These are phyloP conservation scores for Thalassoma bifasciatum DNA, from an alignment of 2,113 vertebrate species.

Conservation along the genomic window DNA sequence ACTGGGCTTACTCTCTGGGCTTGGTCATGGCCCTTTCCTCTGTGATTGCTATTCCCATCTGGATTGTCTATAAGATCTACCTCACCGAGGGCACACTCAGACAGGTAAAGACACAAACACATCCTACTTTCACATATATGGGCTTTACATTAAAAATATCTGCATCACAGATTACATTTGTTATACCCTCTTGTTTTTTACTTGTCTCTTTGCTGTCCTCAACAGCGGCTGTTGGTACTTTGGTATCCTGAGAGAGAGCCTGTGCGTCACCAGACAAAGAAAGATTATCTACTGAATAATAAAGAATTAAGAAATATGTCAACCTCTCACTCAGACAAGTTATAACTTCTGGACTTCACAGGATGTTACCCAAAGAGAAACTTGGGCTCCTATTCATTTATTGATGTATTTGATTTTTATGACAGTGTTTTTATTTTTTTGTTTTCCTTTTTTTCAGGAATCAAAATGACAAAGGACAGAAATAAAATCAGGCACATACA, in stretches of 20 bases:
- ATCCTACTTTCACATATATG: background rate
- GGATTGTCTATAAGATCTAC: conserved; percentile 39
- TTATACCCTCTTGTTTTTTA: background rate
- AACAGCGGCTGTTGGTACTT: conserved; percentile 34
- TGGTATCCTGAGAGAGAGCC: background rate
- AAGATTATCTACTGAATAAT: background rate
- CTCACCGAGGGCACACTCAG: conserved; percentile 40
- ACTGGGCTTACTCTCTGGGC: conserved; percentile 67
- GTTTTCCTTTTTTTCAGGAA: no score
- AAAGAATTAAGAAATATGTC: background rate
- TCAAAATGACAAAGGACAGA: no score
- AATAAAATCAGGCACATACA: no score
- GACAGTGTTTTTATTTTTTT: no score
- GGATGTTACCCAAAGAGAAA: no score
- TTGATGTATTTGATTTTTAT: no score
- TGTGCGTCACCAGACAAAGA: background rate
- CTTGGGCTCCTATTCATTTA: no score
- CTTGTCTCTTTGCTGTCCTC: background rate
- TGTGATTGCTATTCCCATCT: conserved; percentile 58
- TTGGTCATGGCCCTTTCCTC: conserved; percentile 62
- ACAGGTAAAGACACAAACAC: conserved; percentile 45
- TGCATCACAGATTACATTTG: background rate
- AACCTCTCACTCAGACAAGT: background rate
- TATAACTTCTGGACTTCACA: background rate
- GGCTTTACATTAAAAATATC: background rate